Evolutionary conservation across 2,888 invertebrate genomes (phyloP).

Genomic region (Masnerella sp.): DNA sequence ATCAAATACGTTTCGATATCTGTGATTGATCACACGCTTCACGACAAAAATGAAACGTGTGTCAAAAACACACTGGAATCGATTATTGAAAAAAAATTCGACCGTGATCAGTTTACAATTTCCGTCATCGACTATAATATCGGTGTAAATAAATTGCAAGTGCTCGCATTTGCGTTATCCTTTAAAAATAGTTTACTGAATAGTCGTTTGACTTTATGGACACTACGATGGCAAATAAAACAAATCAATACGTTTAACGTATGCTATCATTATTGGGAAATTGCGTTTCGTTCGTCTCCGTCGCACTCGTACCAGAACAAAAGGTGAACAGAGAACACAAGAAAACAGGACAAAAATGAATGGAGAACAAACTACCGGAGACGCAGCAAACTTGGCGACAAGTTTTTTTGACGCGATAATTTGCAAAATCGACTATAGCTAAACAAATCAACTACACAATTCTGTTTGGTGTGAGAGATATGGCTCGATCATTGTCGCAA

Average conservation of each 20-base stretch:
- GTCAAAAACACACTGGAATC: no score
- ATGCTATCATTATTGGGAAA: constrained; percentile 38
- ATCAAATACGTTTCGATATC: no score
- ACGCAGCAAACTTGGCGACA: constrained; percentile 6
- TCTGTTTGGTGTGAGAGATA: constrained; percentile 68
- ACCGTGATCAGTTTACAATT: no score
- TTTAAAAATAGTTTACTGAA: constrained; percentile 17
- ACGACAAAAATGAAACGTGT: neutral
- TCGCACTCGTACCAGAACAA: constrained; percentile 13
- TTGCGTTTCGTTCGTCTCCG: constrained; percentile 22
- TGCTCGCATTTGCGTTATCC: constrained; percentile 12
- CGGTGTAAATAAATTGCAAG: constrained; percentile 26
- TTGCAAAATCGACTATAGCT: constrained; percentile 66
- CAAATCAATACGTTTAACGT: constrained; percentile 30
- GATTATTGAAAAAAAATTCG: no score
- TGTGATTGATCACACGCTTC: no score
- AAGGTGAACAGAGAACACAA: constrained; percentile 3
- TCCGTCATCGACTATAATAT: no score
- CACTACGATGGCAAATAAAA: constrained; percentile 40
- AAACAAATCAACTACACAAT: constrained; percentile 69
- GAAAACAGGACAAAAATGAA: constrained; percentile 10
- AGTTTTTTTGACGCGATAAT: constrained; percentile 7
- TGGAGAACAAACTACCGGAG: constrained; percentile 35
- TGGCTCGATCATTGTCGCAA: constrained; percentile 62
- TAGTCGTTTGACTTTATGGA: constrained; percentile 28